Base-by-base conservation (phyloP, 2,113 vertebrate genomes). In the Ictidomys tridecemlineatus region DNA sequence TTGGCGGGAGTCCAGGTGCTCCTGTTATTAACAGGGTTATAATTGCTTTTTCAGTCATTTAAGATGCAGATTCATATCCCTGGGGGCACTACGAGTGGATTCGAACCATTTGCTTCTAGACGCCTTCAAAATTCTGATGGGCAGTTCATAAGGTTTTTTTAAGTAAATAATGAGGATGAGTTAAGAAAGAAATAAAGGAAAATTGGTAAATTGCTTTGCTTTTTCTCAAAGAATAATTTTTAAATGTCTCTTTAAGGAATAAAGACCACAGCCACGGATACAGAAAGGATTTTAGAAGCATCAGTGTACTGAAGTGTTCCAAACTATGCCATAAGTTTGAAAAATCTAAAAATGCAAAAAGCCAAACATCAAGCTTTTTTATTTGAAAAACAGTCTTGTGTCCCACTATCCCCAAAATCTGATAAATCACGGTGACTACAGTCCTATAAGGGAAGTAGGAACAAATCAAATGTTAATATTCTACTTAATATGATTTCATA, bases 401-500 rank as follows among this genome's bases (percentile, higher is more conserved):
- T 58, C 39, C 53, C 69, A 74, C 22, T 45, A 14, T 84, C 56
- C 77, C 39, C 30, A 24, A 78, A 88, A 8, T 13, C 74, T 28
- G 72, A 58, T n/a, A 67, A 63, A 56, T 93, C 92, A 83, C 30
- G 37, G 70, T 18, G 67, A 78, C 85, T 73, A 0, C 10, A 6
- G 69, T 51, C 20, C 86, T 65, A 0, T n/a, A 63, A 79, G 51
- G 42, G 77, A 32, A 53, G 37, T 26, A 56, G 58, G 70, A 42
- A 63, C 88, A 95, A 65, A 70, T 58, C 79, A 95, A 80, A 77
- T 74, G 39, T 39, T 88, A 76, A 85, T 79, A 42, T 70, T 70
- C 48, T 91, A 58, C 39, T 74, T 92, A 77, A 84, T 87, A 28
- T 84, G 91, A 91, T 91, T 77, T 93, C 61, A 89, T 73, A 87